phyloP scores from a whole-genome alignment of 1,140 invertebrate species.

The Coenobita brevimanus region DNA sequence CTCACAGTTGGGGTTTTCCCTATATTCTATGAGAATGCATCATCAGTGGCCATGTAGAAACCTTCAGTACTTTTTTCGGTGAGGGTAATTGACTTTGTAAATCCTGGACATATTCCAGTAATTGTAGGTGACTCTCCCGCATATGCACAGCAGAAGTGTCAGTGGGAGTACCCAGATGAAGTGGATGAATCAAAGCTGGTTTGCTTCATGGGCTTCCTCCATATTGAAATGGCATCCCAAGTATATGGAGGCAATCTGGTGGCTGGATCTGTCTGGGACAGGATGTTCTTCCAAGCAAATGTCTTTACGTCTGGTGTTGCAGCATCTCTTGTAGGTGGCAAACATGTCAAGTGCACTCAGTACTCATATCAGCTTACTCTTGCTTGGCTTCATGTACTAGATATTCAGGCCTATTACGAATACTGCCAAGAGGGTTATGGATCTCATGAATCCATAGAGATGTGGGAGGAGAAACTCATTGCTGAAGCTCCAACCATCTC shows the following conservation, averaged over 20 bases:
- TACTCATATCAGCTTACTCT: no score
- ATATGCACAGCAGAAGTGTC: conserved; percentile 10
- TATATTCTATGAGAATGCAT: conserved; percentile 6
- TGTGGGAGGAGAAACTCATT: no score
- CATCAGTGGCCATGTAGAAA: conserved; percentile 9
- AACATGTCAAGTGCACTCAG: no score
- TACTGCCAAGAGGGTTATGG: no score
- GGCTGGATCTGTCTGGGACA: background rate
- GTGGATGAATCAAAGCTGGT: background rate
- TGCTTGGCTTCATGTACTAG: no score
- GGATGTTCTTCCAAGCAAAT: no score
- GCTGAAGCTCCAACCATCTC: no score
- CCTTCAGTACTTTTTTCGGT: background rate
- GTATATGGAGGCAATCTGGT: background rate
- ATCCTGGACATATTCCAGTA: conserved; percentile 1
- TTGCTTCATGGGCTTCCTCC: background rate
- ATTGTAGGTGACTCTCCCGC: conserved; percentile 7
- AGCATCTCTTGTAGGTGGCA: no score
- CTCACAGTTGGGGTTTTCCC: conserved; percentile 8
- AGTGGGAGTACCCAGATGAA: conserved; percentile 8
- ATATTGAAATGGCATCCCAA: background rate
- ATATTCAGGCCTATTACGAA: no score
- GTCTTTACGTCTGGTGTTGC: no score
- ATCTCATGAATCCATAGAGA: no score
- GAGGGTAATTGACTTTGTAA: conserved; percentile 10